A percentile compares a stretch with the other conserved stretches of the same genome.
phyloP scores from a whole-genome alignment of 35 echinoderm and acorn worm genomes.

The Anneissia japonica region DNA sequence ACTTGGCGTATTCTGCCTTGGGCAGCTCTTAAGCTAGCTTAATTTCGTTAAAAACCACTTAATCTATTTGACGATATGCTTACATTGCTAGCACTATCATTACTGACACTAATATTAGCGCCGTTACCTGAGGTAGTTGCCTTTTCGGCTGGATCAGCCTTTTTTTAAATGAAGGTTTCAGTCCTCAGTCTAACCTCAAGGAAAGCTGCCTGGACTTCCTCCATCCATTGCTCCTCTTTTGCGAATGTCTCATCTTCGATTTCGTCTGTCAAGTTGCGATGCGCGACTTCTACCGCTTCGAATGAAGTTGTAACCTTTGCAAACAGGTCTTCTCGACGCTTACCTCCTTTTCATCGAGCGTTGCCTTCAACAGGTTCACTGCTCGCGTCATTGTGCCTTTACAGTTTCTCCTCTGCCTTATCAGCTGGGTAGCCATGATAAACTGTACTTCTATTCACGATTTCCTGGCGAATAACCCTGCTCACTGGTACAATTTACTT shows the following conservation, averaged over 20 bases:
- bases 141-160: neutral
- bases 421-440: too few relatives aligned
- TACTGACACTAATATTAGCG: neutral
- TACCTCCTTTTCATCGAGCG: constrained; percentile 4
- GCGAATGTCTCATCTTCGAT: constrained; percentile 34
- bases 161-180: constrained; percentile 14
- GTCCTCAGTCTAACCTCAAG: constrained; percentile 18
- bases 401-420: constrained; percentile 15
- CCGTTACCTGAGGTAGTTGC: constrained; percentile 1
- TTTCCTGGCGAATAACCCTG: too few relatives aligned
- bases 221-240: constrained; percentile 51
- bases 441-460: too few relatives aligned
- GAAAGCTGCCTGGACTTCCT: constrained; percentile 33
- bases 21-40: constrained; percentile 19
- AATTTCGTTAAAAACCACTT: constrained; percentile 35
- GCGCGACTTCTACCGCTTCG: constrained; percentile 41
- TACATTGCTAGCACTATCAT: neutral
- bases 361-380: constrained; percentile 24
- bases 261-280: constrained; percentile 6
- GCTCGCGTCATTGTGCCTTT: constrained; percentile 45
- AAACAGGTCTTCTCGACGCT: constrained; percentile 29
- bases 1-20: constrained; percentile 21
- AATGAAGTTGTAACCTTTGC: constrained; percentile 34
- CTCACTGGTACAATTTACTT: too few relatives aligned
- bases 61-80: neutral